Base-by-base conservation (phyloP, 2,113 vertebrate genomes). In the Gallinago undulata region DNA sequence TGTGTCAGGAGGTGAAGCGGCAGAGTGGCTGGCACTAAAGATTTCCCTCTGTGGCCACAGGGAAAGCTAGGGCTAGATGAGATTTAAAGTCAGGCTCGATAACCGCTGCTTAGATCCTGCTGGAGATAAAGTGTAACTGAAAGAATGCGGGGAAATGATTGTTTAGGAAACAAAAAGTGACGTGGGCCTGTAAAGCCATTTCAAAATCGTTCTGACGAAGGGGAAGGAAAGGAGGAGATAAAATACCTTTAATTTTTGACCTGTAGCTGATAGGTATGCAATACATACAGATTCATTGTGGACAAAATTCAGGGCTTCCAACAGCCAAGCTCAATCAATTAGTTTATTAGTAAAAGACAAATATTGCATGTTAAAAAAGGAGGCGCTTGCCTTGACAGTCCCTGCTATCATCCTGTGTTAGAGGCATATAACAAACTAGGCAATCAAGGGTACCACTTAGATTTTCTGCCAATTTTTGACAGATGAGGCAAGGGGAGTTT, bases 1-100 rank as follows among this genome's bases (percentile, higher is more conserved):
- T 94, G 80, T 94, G 96, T 96, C 87, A 94, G 74, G 64, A 94
- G 76, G 87, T 94, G 94, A 96, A 92, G 92, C 13, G 19, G 76
- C 91, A 84, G 87, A 90, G 84, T 6, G 10, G 45, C 73, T 80
- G 79, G 89, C 87, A 80, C 67, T 94, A 84, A 90, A 89, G 77
- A 87, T 84, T 96, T 93, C 70, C 51, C 53, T 84, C 74, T 70
- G 51, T 77, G 73, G 59, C 89, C 69, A 68, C 48, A 80, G 57
- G 69, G 75, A 67, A 64, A 86, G 82, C 37, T 63, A 37, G 37
- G n/a, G 59, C 87, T 96, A 62, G 69, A 83, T 8, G 56, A 96
- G 80, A 92, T 92, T 96, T 93, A 94, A 89, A 96, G 82, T 73
- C 85, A 83, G 66, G 81, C 64, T 96, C 8, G 4, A 75, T 81